A percentile compares a stretch with the other conserved stretches of the same genome.
phyloP scores from a whole-genome alignment of 2,797 vertebrate species.

The Phaenicophaeus curvirostris region DNA sequence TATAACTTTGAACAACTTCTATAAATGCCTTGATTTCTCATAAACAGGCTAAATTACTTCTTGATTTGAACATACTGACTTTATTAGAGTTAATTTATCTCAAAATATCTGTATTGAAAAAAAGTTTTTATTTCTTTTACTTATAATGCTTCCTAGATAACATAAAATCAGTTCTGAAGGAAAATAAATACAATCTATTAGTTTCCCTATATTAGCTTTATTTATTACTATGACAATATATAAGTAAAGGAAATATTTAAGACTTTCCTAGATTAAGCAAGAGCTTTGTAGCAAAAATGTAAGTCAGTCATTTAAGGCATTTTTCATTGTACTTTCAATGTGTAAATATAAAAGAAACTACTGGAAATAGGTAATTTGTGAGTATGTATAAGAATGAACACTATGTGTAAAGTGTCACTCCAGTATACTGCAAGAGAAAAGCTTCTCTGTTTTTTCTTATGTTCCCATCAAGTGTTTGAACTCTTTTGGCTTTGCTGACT shows the following conservation, averaged over 20 bases:
- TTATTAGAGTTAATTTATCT: not conserved
- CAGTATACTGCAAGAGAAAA: not conserved
- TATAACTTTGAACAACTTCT: not conserved
- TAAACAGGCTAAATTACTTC: not conserved
- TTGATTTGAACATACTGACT: not conserved
- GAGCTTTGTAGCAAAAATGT: not conserved
- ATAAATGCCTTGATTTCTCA: not conserved
- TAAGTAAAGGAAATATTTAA: not conserved
- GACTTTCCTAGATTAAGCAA: not conserved
- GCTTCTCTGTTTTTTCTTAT: not conserved
- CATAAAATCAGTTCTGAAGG: not conserved
- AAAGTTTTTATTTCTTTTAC: not conserved
- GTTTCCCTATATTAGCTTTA: not conserved
- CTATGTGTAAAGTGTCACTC: not conserved
- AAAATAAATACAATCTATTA: not conserved
- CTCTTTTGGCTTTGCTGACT: not conserved
- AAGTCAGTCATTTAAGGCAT: not conserved
- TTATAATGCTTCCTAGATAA: not conserved
- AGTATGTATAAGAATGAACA: not conserved
- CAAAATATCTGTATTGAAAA: not conserved
- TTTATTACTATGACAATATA: not conserved
- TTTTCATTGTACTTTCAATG: not conserved
- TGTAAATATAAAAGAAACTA: fast-evolving
- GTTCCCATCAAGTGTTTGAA: not conserved
- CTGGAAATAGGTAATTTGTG: not conserved